These are phyloP conservation scores for Drosophila nannoptera DNA, from an alignment of 1,140 invertebrate species.

Conservation along the genomic window DNA sequence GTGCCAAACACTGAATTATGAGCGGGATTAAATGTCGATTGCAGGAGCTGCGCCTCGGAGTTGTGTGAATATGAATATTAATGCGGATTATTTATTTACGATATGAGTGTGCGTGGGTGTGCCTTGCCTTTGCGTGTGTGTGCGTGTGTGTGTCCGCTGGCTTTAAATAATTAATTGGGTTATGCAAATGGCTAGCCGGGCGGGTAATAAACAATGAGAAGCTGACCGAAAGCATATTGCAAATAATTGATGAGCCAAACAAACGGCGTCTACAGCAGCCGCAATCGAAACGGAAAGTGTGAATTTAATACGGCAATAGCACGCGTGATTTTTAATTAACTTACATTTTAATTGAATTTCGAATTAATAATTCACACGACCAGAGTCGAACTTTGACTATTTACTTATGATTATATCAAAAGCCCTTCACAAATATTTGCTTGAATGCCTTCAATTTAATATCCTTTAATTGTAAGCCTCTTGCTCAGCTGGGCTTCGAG, in stretches of 20 bases:
- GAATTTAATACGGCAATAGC: neutral
- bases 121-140: too few relatives aligned
- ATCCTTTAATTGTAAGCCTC: neutral
- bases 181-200: slow-evolving; percentile 34
- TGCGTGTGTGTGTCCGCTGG: slow-evolving; percentile 20
- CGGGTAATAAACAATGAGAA: slow-evolving; percentile 9
- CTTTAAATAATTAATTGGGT: slow-evolving; percentile 51
- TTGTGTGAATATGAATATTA: slow-evolving; percentile 47
- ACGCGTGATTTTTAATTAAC: neutral
- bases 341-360: neutral
- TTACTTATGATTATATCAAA: neutral
- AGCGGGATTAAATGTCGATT: slow-evolving; percentile 50
- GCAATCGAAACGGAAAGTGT: neutral
- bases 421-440: neutral
- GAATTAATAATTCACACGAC: too few relatives aligned
- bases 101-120: slow-evolving; percentile 1
- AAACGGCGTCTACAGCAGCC: neutral
- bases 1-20: slow-evolving; percentile 36
- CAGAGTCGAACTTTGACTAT: too few relatives aligned
- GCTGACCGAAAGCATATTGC: slow-evolving; percentile 16
- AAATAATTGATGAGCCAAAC: slow-evolving; percentile 15
- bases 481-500: too few relatives aligned
- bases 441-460: too few relatives aligned
- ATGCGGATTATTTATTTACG: slow-evolving; percentile 56
- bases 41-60: slow-evolving; percentile 5